Base-by-base conservation (phyloP, 2,888 invertebrate genomes). In the Baccha elongata region DNA sequence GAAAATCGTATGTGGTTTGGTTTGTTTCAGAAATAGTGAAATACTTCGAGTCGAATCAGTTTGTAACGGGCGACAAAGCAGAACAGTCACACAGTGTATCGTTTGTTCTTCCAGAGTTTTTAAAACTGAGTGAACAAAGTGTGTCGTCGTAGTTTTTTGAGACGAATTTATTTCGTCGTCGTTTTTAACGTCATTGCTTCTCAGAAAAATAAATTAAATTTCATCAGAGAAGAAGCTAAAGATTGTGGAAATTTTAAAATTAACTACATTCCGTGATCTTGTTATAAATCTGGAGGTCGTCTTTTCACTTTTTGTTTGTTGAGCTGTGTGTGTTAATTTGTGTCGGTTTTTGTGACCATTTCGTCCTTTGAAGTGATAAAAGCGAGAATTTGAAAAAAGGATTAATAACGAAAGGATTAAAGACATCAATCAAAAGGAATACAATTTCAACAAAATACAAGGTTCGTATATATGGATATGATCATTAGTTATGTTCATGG, bases 31-130 rank as follows among this genome's bases (percentile, higher is more conserved):
- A 15, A 7, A n/a, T n/a, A n/a, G n/a, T 8, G 44, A 44, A n/a
- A 19, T 17, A 44, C 58, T 58, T 40, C 23, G 55, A 32, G 8
- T 32, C 15, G 13, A 40, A 23, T 71, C 42, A 81, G 81, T 81
- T 81, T 81, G 65, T 71, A 72, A 76, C 75, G 71, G 76, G 65
- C 71, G 69, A 72, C 52, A 81, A 71, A 81, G 71, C 67, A 67
- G 71, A 67, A 48, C 40, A 65, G 80, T 65, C n/a, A n/a, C n/a
- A 37, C 53, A 53, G n/a, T 58, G 65, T 44, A 29, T 15, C 17
- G 58, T 65, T 37, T 35, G 73, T 68, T 79, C 64, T 64, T 48
- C 60, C 37, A 48, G 15, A 35, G 40, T 29, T 2, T n/a, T n/a
- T n/a, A n/a, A 40, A 29, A 35, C 50, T 50, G 58, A 58, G 19